Evolutionary conservation across 2,888 invertebrate genomes (phyloP).

Genomic region (Euphydryas editha): DNA sequence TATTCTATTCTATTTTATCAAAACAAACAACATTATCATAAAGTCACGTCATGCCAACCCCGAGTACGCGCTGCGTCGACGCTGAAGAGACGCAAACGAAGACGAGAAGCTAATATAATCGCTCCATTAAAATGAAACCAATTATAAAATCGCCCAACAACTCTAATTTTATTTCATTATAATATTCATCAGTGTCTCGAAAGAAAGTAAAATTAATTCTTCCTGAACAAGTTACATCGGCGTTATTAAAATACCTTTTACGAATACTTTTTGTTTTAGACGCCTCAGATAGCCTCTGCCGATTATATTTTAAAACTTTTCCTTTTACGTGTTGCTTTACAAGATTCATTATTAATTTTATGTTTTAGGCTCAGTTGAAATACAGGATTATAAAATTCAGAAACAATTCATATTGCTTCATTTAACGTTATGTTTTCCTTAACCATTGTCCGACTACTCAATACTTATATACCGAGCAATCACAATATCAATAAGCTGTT

Average conservation of each 20-base stretch:
- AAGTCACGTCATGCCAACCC: no score
- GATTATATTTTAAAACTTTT: neutral
- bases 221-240: conserved; percentile 11
- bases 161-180: conserved; percentile 17
- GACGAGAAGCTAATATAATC: neutral
- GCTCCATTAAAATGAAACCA: neutral
- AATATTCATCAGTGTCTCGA: conserved; percentile 14
- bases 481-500: no score
- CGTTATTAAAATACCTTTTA: conserved; percentile 13
- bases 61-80: no score
- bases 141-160: neutral
- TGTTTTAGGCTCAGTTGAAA: no score
- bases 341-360: neutral
- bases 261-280: neutral
- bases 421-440: no score
- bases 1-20: no score
- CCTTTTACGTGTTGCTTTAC: neutral
- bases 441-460: no score
- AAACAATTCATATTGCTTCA: no score
- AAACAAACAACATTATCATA: no score
- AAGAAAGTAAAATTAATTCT: conserved; percentile 23
- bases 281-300: neutral
- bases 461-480: no score
- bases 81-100: no score
- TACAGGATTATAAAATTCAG: no score